Percentiles rank a stretch among this genome's conserved stretches.
Evolutionary conservation across 2,113 vertebrate genomes (phyloP).

Genomic region (Okapia johnstoni): DNA sequence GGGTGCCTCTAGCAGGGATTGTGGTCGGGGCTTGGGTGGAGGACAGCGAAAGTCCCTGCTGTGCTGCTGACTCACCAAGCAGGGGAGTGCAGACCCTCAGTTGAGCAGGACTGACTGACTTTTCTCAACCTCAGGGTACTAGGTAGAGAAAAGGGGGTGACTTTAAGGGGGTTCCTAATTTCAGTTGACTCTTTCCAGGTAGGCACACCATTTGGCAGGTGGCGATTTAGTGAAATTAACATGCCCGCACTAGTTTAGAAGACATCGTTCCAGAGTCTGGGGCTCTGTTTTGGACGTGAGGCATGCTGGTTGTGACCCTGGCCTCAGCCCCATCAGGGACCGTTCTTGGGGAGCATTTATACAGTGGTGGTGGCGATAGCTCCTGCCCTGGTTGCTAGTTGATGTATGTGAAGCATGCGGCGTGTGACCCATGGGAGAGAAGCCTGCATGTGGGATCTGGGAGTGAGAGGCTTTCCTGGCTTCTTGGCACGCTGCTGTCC

Average conservation of each 20-base stretch:
- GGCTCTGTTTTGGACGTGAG: not conserved
- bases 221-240: not conserved
- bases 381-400: not conserved
- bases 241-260: not conserved
- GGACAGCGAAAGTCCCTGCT: not conserved
- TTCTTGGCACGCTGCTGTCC: not conserved
- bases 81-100: not conserved
- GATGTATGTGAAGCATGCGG: rapidly evolving
- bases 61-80: not conserved
- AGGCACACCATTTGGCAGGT: rapidly evolving
- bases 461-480: not conserved
- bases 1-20: not conserved
- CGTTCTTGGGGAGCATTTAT: rapidly evolving
- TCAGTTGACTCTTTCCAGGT: not conserved
- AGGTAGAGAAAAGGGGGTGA: not conserved
- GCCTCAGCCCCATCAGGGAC: not conserved
- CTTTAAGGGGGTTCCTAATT: not conserved
- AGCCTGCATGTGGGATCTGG: too few relatives aligned
- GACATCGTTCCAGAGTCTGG: not conserved
- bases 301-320: not conserved
- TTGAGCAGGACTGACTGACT: not conserved
- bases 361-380: too few relatives aligned
- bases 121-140: not conserved
- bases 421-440: not conserved
- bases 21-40: rapidly evolving